A percentile compares a stretch with the other conserved stretches of the same genome.
phyloP scores from a whole-genome alignment of 2,888 invertebrate species.

The Rhingia rostrata region DNA sequence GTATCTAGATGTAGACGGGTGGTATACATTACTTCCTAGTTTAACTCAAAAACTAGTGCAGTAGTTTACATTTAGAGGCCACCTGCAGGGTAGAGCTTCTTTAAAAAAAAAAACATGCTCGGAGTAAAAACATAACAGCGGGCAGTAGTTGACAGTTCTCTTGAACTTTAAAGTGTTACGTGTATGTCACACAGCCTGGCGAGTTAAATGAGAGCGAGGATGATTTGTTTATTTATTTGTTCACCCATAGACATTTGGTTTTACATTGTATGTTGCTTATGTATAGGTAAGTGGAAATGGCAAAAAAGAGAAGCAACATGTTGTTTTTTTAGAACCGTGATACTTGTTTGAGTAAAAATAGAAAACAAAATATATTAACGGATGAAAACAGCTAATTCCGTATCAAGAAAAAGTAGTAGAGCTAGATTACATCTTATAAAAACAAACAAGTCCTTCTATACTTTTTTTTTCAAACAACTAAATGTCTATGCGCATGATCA shows the following conservation, averaged over 20 bases:
- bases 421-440: too few species aligned
- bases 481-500: too few species aligned
- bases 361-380: slow-evolving; percentile 9
- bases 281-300: background rate
- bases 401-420: background rate
- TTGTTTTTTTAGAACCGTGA: slow-evolving; percentile 3
- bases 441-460: too few species aligned
- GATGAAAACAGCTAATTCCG: background rate
- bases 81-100: background rate
- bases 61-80: background rate
- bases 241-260: background rate
- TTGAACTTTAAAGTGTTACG: slow-evolving; percentile 23
- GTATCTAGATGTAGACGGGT: background rate
- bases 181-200: background rate
- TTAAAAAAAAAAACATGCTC: slow-evolving; percentile 17
- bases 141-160: slow-evolving; percentile 19
- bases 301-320: background rate
- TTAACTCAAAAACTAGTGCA: background rate
- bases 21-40: background rate
- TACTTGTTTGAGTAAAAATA: slow-evolving; percentile 5
- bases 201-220: slow-evolving; percentile 33
- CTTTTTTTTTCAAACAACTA: too few species aligned
- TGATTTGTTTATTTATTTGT: slow-evolving; percentile 13
- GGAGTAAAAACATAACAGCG: slow-evolving; percentile 1
- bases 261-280: background rate